Evolutionary conservation across 2,797 vertebrate species (phyloP).

Genomic region (Cyclopterus lumpus): DNA sequence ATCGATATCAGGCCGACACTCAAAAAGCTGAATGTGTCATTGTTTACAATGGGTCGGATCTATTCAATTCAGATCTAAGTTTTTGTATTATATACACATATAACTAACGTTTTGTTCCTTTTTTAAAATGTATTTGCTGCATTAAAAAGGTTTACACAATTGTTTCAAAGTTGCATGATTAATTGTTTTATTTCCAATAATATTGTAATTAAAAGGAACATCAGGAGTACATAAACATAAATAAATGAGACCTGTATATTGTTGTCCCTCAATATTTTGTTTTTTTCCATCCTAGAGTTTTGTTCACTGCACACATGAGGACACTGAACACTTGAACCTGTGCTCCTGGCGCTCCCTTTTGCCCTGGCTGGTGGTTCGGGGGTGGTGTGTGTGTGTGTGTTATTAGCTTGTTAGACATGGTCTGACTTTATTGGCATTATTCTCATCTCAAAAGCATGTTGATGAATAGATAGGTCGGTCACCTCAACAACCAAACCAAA

Average conservation of each 20-base stretch:
- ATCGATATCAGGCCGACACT: not conserved
- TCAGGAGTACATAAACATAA: too few relatives aligned
- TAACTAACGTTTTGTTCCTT: too few relatives aligned
- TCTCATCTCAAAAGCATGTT: conserved; percentile 27
- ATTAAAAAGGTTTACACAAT: not conserved
- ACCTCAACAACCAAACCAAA: conserved; percentile 8
- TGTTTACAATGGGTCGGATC: not conserved
- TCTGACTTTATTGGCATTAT: conserved; percentile 46
- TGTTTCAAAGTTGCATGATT: not conserved
- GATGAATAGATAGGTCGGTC: conserved; percentile 32
- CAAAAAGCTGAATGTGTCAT: not conserved
- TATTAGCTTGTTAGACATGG: conserved; percentile 64
- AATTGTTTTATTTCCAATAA: not conserved
- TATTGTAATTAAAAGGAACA: too few relatives aligned
- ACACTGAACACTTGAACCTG: conserved; percentile 1
- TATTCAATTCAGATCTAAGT: not conserved
- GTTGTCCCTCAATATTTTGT: too few relatives aligned
- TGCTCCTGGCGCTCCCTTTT: not conserved
- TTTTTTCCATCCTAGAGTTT: not conserved
- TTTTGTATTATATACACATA: not conserved
- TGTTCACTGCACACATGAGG: not conserved
- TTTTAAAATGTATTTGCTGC: too few relatives aligned
- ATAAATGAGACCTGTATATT: too few relatives aligned
- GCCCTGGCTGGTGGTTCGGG: not conserved
- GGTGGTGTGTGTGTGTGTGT: not conserved